Evolutionary conservation across 2,888 invertebrate genomes (phyloP), one percentile per base, ranked within the genome.

Genomic region (Smittia sp.): DNA sequence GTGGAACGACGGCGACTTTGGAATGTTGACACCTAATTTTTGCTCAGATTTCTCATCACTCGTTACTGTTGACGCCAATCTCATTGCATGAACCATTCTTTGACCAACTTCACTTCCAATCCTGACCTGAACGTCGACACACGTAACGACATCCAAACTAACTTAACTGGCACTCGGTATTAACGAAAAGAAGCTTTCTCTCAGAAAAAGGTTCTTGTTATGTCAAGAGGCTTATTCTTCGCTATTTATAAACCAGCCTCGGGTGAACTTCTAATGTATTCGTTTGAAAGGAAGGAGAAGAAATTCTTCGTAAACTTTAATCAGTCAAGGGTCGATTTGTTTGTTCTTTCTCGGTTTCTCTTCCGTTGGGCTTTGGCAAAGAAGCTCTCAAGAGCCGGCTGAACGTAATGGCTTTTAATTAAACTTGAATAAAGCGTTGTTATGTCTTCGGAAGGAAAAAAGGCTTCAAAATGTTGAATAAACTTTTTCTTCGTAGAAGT

Each of bases 1-100:
- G 83, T 93, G 93, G 83, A 93, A 93, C 80, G 92, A 93, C 77
- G 93, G 93, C 79, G 92, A 92, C 83, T 93, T 93, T 77, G 93
- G 93, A 80, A 93, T 89, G 24, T 54, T 66, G 24, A 52, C 24
- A 15, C 38, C 62, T 20, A 72, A 22, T 54, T 74, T 66, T 1
- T 67, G 54, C 11, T 74, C 46, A 58, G n/a, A 11, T 62, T 38
- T 38, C 27, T 41, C 62, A 46, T 73, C 46, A 65, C 65, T 39
- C 46, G 46, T 13, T 18, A 15, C 18, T 11, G 15, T 46, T 4
- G 73, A 63, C 62, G 73, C 62, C 52, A 73, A 39, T 73, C 65
- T 73, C 73, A 73, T 73, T 39, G 65, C 72, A 72, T 54, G 27
- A 27, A 73, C 65, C 65, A 73, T 46, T 20, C 25, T 65, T 73